Base-by-base conservation (phyloP, 2,797 vertebrate genomes). In the Geotrypetes seraphini region DNA sequence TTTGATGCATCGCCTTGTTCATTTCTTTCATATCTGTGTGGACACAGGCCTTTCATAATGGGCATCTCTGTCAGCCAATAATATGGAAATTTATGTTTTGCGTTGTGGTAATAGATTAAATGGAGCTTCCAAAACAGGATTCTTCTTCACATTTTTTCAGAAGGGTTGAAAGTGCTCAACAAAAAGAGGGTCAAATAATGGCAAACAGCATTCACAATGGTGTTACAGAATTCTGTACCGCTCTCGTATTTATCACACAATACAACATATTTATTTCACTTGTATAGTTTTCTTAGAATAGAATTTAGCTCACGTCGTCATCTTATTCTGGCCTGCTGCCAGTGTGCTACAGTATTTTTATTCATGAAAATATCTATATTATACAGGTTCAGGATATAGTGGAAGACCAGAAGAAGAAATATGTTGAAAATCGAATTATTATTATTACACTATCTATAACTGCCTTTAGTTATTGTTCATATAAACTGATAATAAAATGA, bases 11-110 rank as follows among this genome's bases (percentile, higher is more conserved):
- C 33, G 20, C 14, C 3, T 7, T n/a, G 7, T 8, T 23, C 35
- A 50, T 50, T 37, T 18, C 13, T 25, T 39, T 48, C 25, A 34
- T 44, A 50, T 29, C 17, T 47, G 25, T 22, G 33, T 36, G 30
- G 27, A 32, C 32, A 25, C 16, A 27, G 19, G 47, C 12, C 16
- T 36, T 27, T 28, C 36, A 44, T 11, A 19, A 35, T 10, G 11
- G 12, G 36, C 28, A 49, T 4, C 12, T 11, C 5, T 24, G 20
- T 33, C 43, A 43, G 1, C 12, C 19, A 27, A 12, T 28, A 28
- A 30, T 11, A 29, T 11, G 20, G 23, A 21, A 23, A 16, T 16
- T 26, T 5, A 22, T 19, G 16, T 6, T 17, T 13, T 9, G 1
- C 1, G 36, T 18, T 29, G 25, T 22, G 14, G n/a, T 26, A 16